Conservation (phyloP, 92 coral and sea anemone genomes). For the Porites divaricata region DNA sequence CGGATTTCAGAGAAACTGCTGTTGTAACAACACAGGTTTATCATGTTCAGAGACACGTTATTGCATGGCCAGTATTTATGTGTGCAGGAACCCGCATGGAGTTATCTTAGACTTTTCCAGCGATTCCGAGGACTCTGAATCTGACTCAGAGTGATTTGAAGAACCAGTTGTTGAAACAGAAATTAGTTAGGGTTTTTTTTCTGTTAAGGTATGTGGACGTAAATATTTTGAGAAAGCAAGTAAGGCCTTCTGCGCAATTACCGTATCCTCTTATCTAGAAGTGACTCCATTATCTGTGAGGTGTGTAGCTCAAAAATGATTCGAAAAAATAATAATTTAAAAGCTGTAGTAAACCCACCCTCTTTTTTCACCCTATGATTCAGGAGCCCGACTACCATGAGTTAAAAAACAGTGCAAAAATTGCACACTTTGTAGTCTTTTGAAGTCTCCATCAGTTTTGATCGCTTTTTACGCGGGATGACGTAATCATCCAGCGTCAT, state of each 20-base stretch:
- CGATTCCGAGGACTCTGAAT: slow-evolving; percentile 20
- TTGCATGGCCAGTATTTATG: slow-evolving; percentile 54
- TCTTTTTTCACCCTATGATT: too few species aligned
- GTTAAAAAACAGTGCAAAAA: too few species aligned
- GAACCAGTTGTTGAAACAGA: too few species aligned
- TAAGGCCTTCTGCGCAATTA: slow-evolving; percentile 1
- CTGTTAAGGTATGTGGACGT: background rate
- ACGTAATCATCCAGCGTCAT: too few species aligned
- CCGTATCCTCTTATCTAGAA: slow-evolving; percentile 10
- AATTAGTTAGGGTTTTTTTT: too few species aligned
- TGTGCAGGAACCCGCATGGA: slow-evolving; percentile 60
- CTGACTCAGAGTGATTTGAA: slow-evolving; percentile 7
- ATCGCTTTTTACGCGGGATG: too few species aligned
- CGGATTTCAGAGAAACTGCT: slow-evolving; percentile 52
- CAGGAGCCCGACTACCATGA: too few species aligned
- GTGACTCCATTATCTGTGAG: slow-evolving; percentile 8
- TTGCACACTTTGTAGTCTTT: too few species aligned
- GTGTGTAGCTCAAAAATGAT: slow-evolving; percentile 30
- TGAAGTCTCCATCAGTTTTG: too few species aligned
- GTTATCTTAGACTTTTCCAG: slow-evolving; percentile 36
- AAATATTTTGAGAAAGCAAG: background rate
- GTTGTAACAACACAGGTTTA: slow-evolving; percentile 44
- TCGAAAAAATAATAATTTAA: slow-evolving; percentile 22
- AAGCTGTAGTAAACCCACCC: slow-evolving; percentile 26
- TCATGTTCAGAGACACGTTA: slow-evolving; percentile 53